A percentile compares a stretch with the other conserved stretches of the same genome.
These are phyloP conservation scores for Drosophila histrio DNA, from an alignment of 2,888 invertebrate genomes.

Conservation along the genomic window DNA sequence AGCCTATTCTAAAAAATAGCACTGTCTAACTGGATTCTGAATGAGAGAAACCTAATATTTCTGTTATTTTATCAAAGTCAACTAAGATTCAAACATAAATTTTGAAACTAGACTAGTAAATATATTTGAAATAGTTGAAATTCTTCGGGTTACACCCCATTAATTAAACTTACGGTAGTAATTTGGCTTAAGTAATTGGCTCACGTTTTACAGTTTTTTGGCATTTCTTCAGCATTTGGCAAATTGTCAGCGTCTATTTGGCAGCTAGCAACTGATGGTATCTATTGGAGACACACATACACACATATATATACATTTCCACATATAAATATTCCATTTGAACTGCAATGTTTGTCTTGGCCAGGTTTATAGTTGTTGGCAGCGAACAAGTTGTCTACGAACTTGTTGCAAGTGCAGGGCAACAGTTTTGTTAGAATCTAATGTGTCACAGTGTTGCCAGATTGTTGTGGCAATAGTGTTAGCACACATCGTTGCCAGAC, in stretches of 20 bases:
- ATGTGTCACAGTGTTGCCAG: conserved; percentile 13
- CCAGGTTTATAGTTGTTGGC: conserved; percentile 9
- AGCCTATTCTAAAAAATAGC: no score
- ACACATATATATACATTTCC: not conserved
- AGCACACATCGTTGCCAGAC: not conserved
- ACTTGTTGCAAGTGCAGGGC: conserved; percentile 45
- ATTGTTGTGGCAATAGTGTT: not conserved
- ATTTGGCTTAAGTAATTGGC: conserved; percentile 31
- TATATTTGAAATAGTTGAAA: not conserved
- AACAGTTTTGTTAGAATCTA: not conserved
- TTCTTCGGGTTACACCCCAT: not conserved
- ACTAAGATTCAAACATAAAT: not conserved
- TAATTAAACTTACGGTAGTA: conserved; percentile 29
- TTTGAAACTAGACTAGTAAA: no score
- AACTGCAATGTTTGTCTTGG: conserved; percentile 26
- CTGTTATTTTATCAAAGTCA: no score
- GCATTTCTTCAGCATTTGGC: conserved; percentile 39
- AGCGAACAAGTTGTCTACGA: conserved; percentile 29
- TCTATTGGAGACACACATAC: conserved; percentile 3
- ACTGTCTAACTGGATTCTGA: no score
- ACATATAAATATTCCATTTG: not conserved
- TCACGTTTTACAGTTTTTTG: conserved; percentile 40
- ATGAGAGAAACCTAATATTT: no score
- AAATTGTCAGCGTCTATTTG: conserved; percentile 38
- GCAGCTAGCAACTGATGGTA: conserved; percentile 21